Evolutionary conservation across 2,797 vertebrate species (phyloP), one percentile per base, ranked within the genome.

Genomic region (Premnoplex brunnescens): DNA sequence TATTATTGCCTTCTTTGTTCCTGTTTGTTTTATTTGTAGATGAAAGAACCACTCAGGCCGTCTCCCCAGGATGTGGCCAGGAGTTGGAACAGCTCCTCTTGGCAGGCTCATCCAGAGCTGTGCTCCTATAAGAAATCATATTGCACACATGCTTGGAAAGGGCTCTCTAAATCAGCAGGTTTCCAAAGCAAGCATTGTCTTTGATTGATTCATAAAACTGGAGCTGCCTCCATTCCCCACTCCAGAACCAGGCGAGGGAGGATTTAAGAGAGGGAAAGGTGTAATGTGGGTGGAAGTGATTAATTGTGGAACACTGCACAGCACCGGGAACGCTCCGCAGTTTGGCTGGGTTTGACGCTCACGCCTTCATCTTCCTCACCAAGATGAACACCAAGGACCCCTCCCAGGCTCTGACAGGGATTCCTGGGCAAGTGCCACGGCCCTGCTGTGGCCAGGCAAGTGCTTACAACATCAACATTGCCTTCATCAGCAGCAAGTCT

Each of bases 21-120:
- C 92, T 95, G 94, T 95, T 97, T 96, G 93, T 93, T 96, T 97
- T 97, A 97, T 97, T 72, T 96, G 92, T 72, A 96, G 96, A 96
- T 91, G 89, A 96, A 96, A 96, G 95, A 96, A 88, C 85, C 85
- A 72, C 92, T 81, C 84, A 69, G 94, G 72, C 78, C 4, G 5
- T 91, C 96, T 96, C 95, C 76, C 90, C 93, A 91, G 94, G 94
- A 96, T 67, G 88, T 44, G 77, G 92, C 64, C 7, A 0, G 81
- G 68, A 94, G 94, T 79, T 95, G 95, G 94, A 95, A 90, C 49
- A 34, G 81, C 76, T 96, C 64, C 89, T 91, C 52, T 74, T 95
- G 96, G 96, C 93, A 97, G 86, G 74, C 83, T 41, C 10, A 3
- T 9, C 84, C 91, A 90, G 91, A 89, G 88, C 86, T 27, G 3